These are phyloP conservation scores for Danio jaintianensis DNA, from an alignment of 2,797 vertebrate species.

Conservation along the genomic window DNA sequence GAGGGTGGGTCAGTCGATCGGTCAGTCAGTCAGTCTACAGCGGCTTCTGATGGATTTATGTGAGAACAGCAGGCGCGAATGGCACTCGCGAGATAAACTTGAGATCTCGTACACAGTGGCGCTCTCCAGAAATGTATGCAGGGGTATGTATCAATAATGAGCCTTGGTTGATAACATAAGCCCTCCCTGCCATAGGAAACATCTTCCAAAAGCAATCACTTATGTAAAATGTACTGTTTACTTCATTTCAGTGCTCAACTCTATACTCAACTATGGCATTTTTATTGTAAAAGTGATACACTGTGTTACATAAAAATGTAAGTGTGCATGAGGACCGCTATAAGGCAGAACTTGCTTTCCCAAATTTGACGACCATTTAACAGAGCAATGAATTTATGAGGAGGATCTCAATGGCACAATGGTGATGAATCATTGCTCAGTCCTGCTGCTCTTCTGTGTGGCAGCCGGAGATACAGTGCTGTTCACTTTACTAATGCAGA, in stretches of 20 bases:
- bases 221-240: neutral
- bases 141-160: too few species aligned
- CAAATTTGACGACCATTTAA: conserved; percentile 11
- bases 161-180: neutral
- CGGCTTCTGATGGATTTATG: too few species aligned
- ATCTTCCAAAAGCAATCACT: neutral
- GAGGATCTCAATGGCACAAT: conserved; percentile 1
- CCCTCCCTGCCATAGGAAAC: neutral
- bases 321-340: neutral
- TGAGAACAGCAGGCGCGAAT: too few species aligned
- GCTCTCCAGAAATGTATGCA: too few species aligned
- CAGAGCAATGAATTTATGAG: neutral
- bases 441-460: neutral
- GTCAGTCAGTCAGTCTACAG: too few species aligned
- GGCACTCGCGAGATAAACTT: too few species aligned
- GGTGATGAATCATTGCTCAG: conserved; percentile 1
- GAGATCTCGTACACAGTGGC: too few species aligned
- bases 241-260: neutral
- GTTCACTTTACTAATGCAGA: conserved; percentile 9
- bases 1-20: too few species aligned
- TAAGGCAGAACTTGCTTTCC: conserved; percentile 5
- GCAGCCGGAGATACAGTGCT: neutral
- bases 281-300: conserved; percentile 1
- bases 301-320: neutral
- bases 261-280: neutral